Conservation (phyloP, 2,888 invertebrate species). For the Smittia sp. region DNA sequence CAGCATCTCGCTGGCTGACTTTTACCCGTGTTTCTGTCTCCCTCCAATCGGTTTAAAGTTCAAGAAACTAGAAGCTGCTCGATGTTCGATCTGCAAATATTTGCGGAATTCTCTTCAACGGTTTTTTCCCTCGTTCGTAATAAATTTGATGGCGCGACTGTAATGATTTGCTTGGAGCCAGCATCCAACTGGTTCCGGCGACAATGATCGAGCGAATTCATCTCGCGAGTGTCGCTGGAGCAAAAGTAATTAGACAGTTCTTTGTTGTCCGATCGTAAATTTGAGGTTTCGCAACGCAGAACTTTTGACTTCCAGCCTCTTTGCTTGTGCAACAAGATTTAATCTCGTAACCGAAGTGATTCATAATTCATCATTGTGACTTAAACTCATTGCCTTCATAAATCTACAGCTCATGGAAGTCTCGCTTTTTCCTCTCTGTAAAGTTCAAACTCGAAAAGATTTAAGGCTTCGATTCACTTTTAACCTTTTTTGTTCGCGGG, state of each 20-base stretch:
- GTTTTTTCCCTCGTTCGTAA: constrained; percentile 4
- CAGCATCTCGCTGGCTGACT: constrained; percentile 10
- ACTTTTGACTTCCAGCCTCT: not conserved
- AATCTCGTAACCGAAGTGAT: constrained; percentile 2
- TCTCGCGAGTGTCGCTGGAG: not conserved
- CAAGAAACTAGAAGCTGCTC: constrained; percentile 3
- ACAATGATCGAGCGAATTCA: constrained; percentile 1
- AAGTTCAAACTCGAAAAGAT: constrained; percentile 14
- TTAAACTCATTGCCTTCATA: constrained; percentile 10
- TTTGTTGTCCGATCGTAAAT: not conserved
- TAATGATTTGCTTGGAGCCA: constrained; percentile 5
- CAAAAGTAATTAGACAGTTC: not conserved
- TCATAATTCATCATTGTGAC: constrained; percentile 23
- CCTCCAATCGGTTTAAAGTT: constrained; percentile 15
- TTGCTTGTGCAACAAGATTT: constrained; percentile 12
- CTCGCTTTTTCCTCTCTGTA: not conserved
- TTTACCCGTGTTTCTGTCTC: not conserved
- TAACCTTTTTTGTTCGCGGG: constrained; percentile 4
- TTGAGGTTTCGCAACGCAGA: not conserved
- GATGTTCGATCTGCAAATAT: not conserved
- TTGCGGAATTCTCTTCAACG: not conserved
- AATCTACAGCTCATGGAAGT: not conserved
- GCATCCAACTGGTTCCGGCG: constrained; percentile 2
- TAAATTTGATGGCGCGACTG: constrained; percentile 12
- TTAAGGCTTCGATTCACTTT: constrained; percentile 25